These are phyloP conservation scores for Tachysurus vachellii DNA, from an alignment of 2,113 vertebrate species.

Conservation along the genomic window DNA sequence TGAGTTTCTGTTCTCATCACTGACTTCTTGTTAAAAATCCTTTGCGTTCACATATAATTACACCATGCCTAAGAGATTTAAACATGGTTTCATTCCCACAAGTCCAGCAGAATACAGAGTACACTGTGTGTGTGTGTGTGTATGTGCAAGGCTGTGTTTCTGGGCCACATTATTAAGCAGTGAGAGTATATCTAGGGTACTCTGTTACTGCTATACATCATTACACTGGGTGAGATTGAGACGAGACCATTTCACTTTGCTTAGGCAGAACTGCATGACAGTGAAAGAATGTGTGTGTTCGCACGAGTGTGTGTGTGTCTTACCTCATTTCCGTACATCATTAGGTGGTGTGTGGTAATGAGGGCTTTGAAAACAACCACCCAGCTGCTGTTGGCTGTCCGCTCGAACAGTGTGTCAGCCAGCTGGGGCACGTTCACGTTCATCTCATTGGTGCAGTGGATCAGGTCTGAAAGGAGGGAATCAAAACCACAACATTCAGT, in stretches of 20 bases:
- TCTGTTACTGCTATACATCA: slow-evolving; percentile 30
- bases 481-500: neutral
- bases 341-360: slow-evolving; percentile 77
- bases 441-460: slow-evolving; percentile 80
- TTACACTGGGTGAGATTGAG: slow-evolving; percentile 6
- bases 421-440: slow-evolving; percentile 77
- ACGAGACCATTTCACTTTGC: neutral
- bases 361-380: slow-evolving; percentile 79
- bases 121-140: slow-evolving; percentile 21
- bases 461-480: slow-evolving; percentile 64
- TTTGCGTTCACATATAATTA: neutral
- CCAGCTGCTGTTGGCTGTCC: slow-evolving; percentile 77
- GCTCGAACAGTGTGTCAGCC: slow-evolving; percentile 75
- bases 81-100: neutral
- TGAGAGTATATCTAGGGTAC: slow-evolving; percentile 24
- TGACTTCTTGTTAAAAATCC: neutral
- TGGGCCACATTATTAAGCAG: slow-evolving; percentile 24
- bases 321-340: slow-evolving; percentile 79
- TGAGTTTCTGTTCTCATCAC: neutral
- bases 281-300: too few species aligned
- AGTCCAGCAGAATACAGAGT: neutral
- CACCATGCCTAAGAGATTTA: neutral
- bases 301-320: slow-evolving; percentile 11
- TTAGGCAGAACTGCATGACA: neutral
- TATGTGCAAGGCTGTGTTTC: neutral